phyloP scores from a whole-genome alignment of 2,797 vertebrate species.

The Acestrorhynchus altus region DNA sequence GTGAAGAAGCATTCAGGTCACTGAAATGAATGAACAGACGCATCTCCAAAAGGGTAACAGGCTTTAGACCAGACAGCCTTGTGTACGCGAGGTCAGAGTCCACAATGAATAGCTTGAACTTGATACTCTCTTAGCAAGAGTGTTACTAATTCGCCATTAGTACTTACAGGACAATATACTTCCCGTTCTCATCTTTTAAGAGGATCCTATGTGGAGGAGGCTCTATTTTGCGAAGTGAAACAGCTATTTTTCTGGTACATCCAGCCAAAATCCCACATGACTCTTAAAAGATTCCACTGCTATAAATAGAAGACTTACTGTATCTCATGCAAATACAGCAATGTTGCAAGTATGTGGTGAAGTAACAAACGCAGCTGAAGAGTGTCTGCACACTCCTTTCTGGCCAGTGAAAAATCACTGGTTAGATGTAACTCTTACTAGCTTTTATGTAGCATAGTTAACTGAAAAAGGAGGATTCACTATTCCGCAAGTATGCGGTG shows the following conservation, averaged over 20 bases:
- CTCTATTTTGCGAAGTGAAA: constrained; percentile 1
- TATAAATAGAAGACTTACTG: constrained; percentile 15
- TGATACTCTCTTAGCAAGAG: neutral
- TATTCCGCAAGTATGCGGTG: no score
- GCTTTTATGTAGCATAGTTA: no score
- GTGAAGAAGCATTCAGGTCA: neutral
- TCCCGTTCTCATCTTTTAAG: neutral
- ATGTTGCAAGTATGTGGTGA: constrained; percentile 12
- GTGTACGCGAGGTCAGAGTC: neutral
- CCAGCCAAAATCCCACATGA: constrained; percentile 40
- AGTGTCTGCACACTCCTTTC: no score
- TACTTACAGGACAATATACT: neutral
- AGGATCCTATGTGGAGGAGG: neutral
- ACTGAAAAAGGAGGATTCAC: no score
- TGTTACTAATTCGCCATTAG: neutral
- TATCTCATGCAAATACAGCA: constrained; percentile 2
- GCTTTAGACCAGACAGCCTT: neutral
- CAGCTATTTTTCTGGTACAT: constrained; percentile 10
- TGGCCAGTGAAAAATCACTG: neutral
- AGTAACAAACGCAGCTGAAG: neutral
- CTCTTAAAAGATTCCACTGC: constrained; percentile 28
- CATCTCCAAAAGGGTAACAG: constrained; percentile 2
- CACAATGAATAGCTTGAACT: neutral
- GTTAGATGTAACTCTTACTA: no score
- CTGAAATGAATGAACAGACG: neutral